Evolutionary conservation across 1,140 invertebrate species (phyloP).

Genomic region (Drosophila parabipectinata): DNA sequence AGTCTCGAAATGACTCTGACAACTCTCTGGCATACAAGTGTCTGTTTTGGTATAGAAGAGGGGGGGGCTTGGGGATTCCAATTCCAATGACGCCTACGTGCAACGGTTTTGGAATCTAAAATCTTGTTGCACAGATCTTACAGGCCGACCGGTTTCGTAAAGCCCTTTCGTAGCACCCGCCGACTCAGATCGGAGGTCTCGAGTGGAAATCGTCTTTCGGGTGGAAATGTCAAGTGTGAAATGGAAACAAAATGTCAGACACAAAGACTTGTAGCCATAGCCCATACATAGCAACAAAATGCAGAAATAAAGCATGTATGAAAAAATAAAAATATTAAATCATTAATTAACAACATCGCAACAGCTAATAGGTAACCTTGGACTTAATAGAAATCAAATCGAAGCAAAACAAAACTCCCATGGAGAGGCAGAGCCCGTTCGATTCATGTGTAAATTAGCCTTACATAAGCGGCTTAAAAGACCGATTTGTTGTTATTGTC

Average conservation of each 20-base stretch:
- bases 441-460: conserved; percentile 81
- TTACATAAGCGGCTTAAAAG: conserved; percentile 77
- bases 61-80: conserved; percentile 16
- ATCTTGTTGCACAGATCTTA: conserved; percentile 28
- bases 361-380: conserved; percentile 64
- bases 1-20: conserved; percentile 46
- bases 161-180: conserved; percentile 41
- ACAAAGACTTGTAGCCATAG: conserved; percentile 18
- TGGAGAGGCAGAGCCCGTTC: conserved; percentile 59
- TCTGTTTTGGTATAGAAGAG: conserved; percentile 19
- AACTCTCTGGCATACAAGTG: conserved; percentile 54
- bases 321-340: conserved; percentile 69
- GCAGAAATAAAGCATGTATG: conserved; percentile 25
- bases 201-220: conserved; percentile 22
- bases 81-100: conserved; percentile 48
- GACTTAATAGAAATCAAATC: conserved; percentile 80
- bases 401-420: conserved; percentile 61
- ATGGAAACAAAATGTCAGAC: conserved; percentile 64
- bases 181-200: conserved; percentile 16
- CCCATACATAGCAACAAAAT: conserved; percentile 4
- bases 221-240: conserved; percentile 75
- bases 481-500: conserved; percentile 33
- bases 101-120: conserved; percentile 10
- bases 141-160: conserved; percentile 47
- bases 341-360: conserved; percentile 73